Evolutionary conservation across 2,113 vertebrate genomes (phyloP), one percentile per base, ranked within the genome.

Genomic region (Candoia aspera): DNA sequence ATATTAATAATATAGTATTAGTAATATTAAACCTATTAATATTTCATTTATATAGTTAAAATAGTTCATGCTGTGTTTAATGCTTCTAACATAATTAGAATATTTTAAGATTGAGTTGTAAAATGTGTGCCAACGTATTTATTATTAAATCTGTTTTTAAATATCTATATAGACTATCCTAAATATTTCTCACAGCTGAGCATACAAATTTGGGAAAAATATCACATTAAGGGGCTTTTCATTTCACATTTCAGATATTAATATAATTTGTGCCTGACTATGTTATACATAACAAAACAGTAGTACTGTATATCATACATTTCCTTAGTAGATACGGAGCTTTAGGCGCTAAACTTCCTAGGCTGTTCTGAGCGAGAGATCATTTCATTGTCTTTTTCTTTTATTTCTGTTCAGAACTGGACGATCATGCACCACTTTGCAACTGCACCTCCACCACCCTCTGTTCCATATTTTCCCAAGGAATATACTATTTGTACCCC

Each of bases 401-500:
- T 42, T 42, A 33, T 79, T 79, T 79, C 33, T 42, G 17, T 8
- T 95, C 91, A 96, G 96, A 94, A 92, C 83, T 98, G 97, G 99
- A 97, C 60, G 97, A 98, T 86, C 96, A 97, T 23, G 97, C 98
- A 1, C 98, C 98, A 5, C 93, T 96, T 0, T 99, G 99, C 94
- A 99, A 99, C 93, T 99, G 99, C 94, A 98, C 98, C 0, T 98
- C 98, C 21, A 98, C 97, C 42, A 97, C 95, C 21, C 97, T 98
- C 26, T 99, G 99, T 94, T 96, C 98, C 0, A 97, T 98, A 97
- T 98, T 99, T 96, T 98, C 98, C 68, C 98, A 97, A 58, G 98
- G 98, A 87, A 98, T 99, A 90, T 98, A 98, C 95, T 99, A 99
- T 92, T 98, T 99, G 3, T 99, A 98, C 90, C 99, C 99, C 17